Percentiles rank a stretch among this genome's conserved stretches.
These are phyloP conservation scores for Hedychridium roseum DNA, from an alignment of 2,888 invertebrate species.

Conservation along the genomic window DNA sequence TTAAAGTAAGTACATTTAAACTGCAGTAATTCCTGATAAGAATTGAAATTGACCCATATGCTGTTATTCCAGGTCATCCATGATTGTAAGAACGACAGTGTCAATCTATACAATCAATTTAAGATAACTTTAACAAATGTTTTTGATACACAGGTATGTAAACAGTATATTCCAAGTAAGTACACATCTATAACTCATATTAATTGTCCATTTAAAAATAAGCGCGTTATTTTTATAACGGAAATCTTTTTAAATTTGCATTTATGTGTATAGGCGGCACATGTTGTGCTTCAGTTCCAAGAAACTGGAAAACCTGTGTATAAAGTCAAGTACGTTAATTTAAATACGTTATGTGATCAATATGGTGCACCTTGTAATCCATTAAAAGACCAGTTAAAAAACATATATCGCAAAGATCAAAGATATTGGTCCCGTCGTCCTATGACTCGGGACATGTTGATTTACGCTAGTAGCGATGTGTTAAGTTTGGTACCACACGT, in stretches of 20 bases:
- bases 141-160: slow-evolving; percentile 84
- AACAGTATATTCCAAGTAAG: slow-evolving; percentile 2
- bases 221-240: neutral
- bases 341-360: slow-evolving; percentile 89
- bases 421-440: slow-evolving; percentile 91
- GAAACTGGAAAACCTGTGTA: slow-evolving; percentile 90
- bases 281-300: slow-evolving; percentile 90
- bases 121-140: slow-evolving; percentile 84
- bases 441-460: slow-evolving; percentile 87
- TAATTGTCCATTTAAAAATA: neutral
- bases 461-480: slow-evolving; percentile 90
- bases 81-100: slow-evolving; percentile 91
- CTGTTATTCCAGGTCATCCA: slow-evolving; percentile 91
- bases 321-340: slow-evolving; percentile 91
- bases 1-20: slow-evolving; percentile 70
- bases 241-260: slow-evolving; percentile 8
- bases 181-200: slow-evolving; percentile 1
- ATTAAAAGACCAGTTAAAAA: slow-evolving; percentile 89
- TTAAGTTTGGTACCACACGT: slow-evolving; percentile 85
- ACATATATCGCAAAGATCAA: slow-evolving; percentile 84
- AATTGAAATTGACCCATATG: no score
- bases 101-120: slow-evolving; percentile 86
- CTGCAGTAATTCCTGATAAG: neutral
- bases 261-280: slow-evolving; percentile 72
- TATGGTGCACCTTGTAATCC: slow-evolving; percentile 90